phyloP scores from a whole-genome alignment of 2,113 vertebrate species.

The Paraplagusia blochii region DNA sequence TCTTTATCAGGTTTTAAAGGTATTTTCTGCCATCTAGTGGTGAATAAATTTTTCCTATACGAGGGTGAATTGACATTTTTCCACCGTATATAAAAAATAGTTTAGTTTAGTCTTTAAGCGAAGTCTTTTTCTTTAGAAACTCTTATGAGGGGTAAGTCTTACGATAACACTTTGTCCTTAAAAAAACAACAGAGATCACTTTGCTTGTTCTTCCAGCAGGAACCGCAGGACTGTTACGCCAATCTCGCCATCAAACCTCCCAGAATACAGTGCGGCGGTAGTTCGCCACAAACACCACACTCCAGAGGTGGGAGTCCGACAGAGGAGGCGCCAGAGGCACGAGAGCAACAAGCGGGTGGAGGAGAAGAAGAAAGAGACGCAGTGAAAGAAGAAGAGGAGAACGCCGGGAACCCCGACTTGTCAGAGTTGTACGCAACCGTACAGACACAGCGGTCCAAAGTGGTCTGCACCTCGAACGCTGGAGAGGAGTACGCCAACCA shows the following conservation, averaged over 20 bases:
- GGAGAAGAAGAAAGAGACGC: conserved; percentile 13
- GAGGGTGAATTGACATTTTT: no score
- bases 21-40: not conserved
- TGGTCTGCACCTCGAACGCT: conserved; percentile 22
- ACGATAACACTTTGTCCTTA: no score
- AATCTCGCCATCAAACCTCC: conserved; percentile 72
- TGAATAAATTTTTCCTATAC: no score
- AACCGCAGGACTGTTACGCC: conserved; percentile 69
- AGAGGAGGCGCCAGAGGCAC: conserved; percentile 20
- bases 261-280: conserved; percentile 40
- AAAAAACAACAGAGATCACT: no score
- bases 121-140: no score
- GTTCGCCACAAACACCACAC: conserved; percentile 58
- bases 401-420: conserved; percentile 32
- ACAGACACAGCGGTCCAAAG: conserved; percentile 62
- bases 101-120: no score
- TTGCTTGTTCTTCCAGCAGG: conserved; percentile 26
- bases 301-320: conserved; percentile 43
- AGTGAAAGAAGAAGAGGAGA: conserved; percentile 23
- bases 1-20: no score
- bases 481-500: conserved; percentile 70
- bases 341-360: conserved; percentile 18
- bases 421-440: conserved; percentile 75
- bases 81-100: no score
- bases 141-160: no score